Conservation (phyloP, 2,797 vertebrate species). For the Lophius americanus region DNA sequence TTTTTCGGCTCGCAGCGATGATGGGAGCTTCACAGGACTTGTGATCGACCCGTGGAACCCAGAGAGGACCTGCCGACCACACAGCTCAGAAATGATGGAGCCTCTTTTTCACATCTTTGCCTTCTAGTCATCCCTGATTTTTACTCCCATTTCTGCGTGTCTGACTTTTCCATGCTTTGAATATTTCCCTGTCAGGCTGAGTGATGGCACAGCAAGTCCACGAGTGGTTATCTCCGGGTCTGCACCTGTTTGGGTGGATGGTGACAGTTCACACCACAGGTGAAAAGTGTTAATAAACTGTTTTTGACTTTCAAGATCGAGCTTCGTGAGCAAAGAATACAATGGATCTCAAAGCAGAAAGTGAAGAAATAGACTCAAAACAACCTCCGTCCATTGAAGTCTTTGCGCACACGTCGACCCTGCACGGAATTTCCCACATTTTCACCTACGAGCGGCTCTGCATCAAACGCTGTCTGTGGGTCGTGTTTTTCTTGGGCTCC, state of each 20-base stretch:
- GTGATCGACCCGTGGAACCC: constrained; percentile 18
- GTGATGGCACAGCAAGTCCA: constrained; percentile 57
- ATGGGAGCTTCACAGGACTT: constrained; percentile 48
- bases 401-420: constrained; percentile 94
- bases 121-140: constrained; percentile 2
- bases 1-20: constrained; percentile 22
- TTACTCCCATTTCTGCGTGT: constrained; percentile 21
- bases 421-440: constrained; percentile 97
- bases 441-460: constrained; percentile 94
- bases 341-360: constrained; percentile 95
- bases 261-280: constrained; percentile 56
- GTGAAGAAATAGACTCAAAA: constrained; percentile 87
- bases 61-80: constrained; percentile 25
- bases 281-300: constrained; percentile 44
- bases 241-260: constrained; percentile 38
- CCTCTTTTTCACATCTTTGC: constrained; percentile 22
- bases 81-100: constrained; percentile 36
- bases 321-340: constrained; percentile 14
- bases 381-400: constrained; percentile 92
- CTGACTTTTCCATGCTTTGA: constrained; percentile 37
- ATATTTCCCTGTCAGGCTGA: constrained; percentile 18
- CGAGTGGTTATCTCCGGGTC: constrained; percentile 32
- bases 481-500: constrained; percentile 92
- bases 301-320: constrained; percentile 12
- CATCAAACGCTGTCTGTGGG: constrained; percentile 91